Evolutionary conservation across 2,113 vertebrate genomes (phyloP), one percentile per base, ranked within the genome.

Genomic region (Dromaius novaehollandiae): DNA sequence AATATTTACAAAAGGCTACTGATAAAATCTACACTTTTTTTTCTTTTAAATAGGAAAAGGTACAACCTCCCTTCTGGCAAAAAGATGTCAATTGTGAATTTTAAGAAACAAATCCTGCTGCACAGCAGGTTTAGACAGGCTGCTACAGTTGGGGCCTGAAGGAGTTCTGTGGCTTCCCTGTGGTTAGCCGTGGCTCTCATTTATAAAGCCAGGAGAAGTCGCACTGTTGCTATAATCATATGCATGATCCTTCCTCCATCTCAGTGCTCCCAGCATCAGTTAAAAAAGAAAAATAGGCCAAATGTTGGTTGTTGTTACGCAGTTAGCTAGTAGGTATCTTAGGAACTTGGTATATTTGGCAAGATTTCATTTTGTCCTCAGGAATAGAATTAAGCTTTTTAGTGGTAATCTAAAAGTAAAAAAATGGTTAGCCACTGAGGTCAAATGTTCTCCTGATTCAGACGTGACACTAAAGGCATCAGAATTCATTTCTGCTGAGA

Each of bases 181-280:
- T 96, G 93, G 95, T 96, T 94, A 93, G 78, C 90, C 86, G 40
- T 89, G 63, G 71, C 61, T 95, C 84, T 95, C 84, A 95, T 95
- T 96, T 96, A 82, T 95, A 96, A 96, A 96, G 89, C 53, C 81
- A 93, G 53, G 28, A 95, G 92, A 92, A 93, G 92, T 95, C 86
- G 86, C 84, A 96, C 89, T 95, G 96, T 90, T 85, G 70, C 65
- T 93, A n/a, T 84, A 95, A 93, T 90, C 81, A 77, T 92, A 92
- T 93, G 90, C 92, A 89, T 80, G 89, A 89, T 92, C 61, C 78
- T 82, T 96, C 94, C 95, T 91, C 95, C 92, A 71, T 90, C 64
- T 83, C 92, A 94, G 32, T 71, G 92, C 89, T 65, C 82, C 38
- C 20, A 93, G 87, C 79, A 86, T 91, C 85, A 91, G 84, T 82